Conservation (phyloP, 2,888 invertebrate species). For the Heliconius hortense region DNA sequence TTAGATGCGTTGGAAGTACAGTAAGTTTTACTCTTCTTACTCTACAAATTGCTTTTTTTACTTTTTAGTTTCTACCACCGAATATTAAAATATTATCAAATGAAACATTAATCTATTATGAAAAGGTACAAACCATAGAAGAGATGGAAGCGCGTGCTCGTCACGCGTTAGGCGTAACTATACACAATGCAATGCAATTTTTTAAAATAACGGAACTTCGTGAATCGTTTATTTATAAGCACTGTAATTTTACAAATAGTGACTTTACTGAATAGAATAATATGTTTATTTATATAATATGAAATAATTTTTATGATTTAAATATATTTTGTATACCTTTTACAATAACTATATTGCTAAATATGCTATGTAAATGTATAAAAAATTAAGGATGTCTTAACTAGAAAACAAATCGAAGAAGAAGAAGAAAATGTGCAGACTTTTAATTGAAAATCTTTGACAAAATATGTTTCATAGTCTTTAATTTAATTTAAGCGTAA, state of each 20-base stretch:
- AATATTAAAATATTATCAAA: not conserved
- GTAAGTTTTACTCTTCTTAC: too few relatives aligned
- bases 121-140: not conserved
- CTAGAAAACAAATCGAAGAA: too few relatives aligned
- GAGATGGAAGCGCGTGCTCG: not conserved
- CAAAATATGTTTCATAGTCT: too few relatives aligned
- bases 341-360: too few relatives aligned
- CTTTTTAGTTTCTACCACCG: not conserved
- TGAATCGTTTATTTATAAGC: not conserved
- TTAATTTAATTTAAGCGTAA: too few relatives aligned
- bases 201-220: conserved; percentile 6
- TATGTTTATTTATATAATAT: not conserved
- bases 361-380: too few relatives aligned
- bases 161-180: conserved; percentile 12
- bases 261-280: not conserved
- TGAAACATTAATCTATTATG: not conserved
- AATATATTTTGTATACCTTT: not conserved
- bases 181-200: not conserved
- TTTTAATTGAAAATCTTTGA: too few relatives aligned
- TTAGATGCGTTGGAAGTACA: too few relatives aligned
- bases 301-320: not conserved
- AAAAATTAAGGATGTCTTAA: too few relatives aligned
- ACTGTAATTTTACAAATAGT: not conserved
- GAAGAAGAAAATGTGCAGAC: too few relatives aligned
- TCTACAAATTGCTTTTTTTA: too few relatives aligned